Evolutionary conservation across 2,888 invertebrate species (phyloP).

Genomic region (Artemia sp.): DNA sequence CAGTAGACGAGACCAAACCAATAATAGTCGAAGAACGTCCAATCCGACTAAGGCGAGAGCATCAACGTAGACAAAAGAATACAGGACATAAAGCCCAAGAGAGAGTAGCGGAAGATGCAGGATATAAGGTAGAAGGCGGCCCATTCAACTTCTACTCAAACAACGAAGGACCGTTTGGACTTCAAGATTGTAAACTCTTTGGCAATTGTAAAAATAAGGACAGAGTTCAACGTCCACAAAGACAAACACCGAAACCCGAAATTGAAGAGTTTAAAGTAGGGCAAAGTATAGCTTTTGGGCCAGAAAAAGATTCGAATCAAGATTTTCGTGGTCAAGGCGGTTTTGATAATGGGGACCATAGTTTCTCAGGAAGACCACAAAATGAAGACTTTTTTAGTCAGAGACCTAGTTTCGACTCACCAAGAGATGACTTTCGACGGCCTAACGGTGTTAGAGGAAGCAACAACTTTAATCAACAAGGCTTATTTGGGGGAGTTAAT

Average conservation of each 20-base stretch:
- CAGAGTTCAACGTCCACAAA: not conserved
- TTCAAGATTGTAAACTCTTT: conserved; percentile 7
- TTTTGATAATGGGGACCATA: no score
- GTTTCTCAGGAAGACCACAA: no score
- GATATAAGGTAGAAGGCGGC: not conserved
- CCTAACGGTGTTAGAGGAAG: not conserved
- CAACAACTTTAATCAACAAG: not conserved
- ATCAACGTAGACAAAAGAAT: no score
- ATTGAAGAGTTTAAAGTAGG: not conserved
- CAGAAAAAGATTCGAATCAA: no score
- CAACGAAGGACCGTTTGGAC: not conserved
- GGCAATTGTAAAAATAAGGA: conserved; percentile 1
- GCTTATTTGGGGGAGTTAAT: no score
- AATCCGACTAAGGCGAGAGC: no score
- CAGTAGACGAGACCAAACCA: not conserved
- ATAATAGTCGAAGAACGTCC: not conserved
- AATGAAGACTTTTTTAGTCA: no score
- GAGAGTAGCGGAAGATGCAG: not conserved
- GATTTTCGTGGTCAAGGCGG: no score
- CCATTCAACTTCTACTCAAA: not conserved
- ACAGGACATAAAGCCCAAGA: not conserved
- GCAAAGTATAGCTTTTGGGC: not conserved
- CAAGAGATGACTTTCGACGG: not conserved
- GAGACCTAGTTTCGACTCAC: no score
- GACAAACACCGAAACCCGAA: not conserved